Conservation (phyloP, 2,888 invertebrate species). For the Enchytraeus crypticus region DNA sequence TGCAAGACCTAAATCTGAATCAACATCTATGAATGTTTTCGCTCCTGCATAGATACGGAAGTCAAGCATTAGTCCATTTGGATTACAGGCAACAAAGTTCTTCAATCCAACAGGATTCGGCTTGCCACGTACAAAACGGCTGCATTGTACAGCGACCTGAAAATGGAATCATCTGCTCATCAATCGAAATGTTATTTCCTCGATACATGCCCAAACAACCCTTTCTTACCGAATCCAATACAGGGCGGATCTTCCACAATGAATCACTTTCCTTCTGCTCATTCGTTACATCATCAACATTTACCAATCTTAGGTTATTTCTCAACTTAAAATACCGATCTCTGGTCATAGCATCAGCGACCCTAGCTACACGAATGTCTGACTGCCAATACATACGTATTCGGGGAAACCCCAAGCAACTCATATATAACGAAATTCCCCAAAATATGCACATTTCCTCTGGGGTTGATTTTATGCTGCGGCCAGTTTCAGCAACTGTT, state of each 20-base stretch:
- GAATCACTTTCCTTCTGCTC: background rate
- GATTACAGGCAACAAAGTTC: background rate
- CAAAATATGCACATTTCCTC: no score
- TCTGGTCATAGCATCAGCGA: background rate
- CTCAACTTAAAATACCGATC: background rate
- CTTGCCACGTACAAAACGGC: background rate
- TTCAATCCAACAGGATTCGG: background rate
- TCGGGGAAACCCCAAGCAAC: no score
- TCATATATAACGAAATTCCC: no score
- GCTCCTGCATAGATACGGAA: background rate
- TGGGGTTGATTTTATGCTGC: no score
- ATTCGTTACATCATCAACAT: background rate
- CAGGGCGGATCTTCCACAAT: background rate
- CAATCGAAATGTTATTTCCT: background rate
- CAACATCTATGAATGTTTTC: no score
- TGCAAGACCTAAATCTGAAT: no score
- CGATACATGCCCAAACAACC: background rate
- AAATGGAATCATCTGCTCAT: background rate
- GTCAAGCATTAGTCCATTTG: background rate
- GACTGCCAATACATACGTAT: background rate
- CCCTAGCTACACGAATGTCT: background rate
- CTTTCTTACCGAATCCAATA: background rate
- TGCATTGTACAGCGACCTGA: background rate
- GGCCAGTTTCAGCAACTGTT: no score
- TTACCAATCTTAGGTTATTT: background rate